Evolutionary conservation across 37 sponge, comb jelly and placozoan species (phyloP).

Genomic region (Ephydatia muelleri): DNA sequence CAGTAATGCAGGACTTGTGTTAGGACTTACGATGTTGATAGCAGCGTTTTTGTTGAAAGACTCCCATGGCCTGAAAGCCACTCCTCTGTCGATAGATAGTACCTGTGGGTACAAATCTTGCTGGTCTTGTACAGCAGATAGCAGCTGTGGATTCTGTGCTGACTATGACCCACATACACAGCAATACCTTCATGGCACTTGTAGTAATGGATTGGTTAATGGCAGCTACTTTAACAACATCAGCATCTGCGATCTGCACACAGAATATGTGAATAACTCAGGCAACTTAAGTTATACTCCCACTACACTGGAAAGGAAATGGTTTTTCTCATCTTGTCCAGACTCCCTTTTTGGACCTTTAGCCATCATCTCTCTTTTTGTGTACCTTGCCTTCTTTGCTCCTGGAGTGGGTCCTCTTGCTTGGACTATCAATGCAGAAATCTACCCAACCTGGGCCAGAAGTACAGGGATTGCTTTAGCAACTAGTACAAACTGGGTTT

Average conservation of each 20-base stretch:
- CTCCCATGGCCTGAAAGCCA: not conserved
- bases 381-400: conserved; percentile 36
- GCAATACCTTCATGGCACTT: conserved; percentile 53
- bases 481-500: conserved; percentile 44
- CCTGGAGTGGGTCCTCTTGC: conserved; percentile 62
- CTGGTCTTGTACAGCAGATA: conserved; percentile 67
- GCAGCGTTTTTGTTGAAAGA: not conserved
- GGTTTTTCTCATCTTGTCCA: conserved; percentile 55
- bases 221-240: not conserved
- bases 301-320: conserved; percentile 5
- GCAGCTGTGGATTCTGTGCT: conserved; percentile 85
- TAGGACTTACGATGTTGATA: conserved; percentile 8
- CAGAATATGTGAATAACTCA: not conserved
- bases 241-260: not conserved
- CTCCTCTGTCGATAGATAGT: not conserved
- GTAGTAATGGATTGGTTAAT: not conserved
- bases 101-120: conserved; percentile 54
- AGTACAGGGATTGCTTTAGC: conserved; percentile 32
- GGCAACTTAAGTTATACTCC: not conserved
- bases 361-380: conserved; percentile 52
- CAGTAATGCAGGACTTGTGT: conserved; percentile 46
- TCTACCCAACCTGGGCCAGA: conserved; percentile 61
- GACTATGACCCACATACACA: not conserved
- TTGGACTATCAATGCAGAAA: conserved; percentile 66
- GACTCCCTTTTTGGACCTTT: conserved; percentile 50